These are phyloP conservation scores for Sebastes glaucus DNA, from an alignment of 2,797 vertebrate genomes.

Conservation along the genomic window DNA sequence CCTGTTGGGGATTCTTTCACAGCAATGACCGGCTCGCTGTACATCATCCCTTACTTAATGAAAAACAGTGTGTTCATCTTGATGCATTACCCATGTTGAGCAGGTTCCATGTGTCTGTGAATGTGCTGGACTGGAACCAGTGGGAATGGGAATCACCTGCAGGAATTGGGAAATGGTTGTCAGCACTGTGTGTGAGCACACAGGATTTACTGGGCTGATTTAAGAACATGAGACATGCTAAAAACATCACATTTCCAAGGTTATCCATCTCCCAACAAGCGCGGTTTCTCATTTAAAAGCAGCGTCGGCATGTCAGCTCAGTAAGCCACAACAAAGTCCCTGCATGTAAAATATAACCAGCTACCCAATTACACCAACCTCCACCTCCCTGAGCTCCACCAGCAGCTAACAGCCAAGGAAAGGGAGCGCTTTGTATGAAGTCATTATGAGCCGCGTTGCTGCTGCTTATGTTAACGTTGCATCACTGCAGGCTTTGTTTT, in stretches of 20 bases:
- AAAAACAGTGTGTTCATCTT: not conserved
- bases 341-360: constrained; percentile 4
- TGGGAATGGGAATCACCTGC: not conserved
- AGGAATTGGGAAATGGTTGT: not conserved
- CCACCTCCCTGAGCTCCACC: not conserved
- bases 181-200: not conserved
- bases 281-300: not conserved
- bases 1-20: too few species aligned
- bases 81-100: not conserved
- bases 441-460: constrained; percentile 14
- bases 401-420: not conserved
- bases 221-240: too few species aligned
- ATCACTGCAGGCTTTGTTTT: constrained; percentile 44
- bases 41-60: too few species aligned
- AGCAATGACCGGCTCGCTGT: accelerated
- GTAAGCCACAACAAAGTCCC: not conserved
- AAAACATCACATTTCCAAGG: not conserved
- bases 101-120: not conserved
- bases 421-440: not conserved
- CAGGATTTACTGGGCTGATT: not conserved
- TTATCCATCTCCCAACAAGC: not conserved
- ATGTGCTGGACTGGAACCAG: not conserved
- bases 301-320: not conserved
- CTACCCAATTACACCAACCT: not conserved
- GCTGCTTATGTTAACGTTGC: constrained; percentile 45